Evolutionary conservation across 2,113 vertebrate species (phyloP).

Genomic region (Microcebus tavaratra): DNA sequence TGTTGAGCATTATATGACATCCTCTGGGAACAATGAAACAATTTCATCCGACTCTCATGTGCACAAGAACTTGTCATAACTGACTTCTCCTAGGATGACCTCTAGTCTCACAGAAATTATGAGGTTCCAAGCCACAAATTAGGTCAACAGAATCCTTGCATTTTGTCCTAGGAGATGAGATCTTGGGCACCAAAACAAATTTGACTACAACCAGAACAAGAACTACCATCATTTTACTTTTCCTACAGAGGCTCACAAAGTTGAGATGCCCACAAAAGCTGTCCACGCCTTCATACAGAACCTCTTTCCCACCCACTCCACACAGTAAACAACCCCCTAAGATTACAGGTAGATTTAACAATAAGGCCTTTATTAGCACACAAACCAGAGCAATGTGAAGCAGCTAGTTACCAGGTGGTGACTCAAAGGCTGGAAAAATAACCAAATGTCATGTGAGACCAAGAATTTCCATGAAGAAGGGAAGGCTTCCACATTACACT

Average conservation of each 20-base stretch:
- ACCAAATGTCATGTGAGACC: not conserved
- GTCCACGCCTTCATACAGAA: not conserved
- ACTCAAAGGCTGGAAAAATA: not conserved
- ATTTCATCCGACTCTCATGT: not conserved
- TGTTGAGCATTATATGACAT: not conserved
- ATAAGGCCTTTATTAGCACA: not conserved
- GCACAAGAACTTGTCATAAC: not conserved
- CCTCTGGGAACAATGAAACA: not conserved
- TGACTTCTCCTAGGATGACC: not conserved
- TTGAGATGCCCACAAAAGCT: not conserved
- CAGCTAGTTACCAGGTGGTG: not conserved
- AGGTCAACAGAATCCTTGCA: not conserved
- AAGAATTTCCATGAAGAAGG: not conserved
- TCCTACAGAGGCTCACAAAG: not conserved
- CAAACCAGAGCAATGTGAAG: not conserved
- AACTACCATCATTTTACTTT: not conserved
- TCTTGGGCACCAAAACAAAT: not conserved
- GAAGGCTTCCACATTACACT: not conserved
- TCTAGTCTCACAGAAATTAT: too few species aligned
- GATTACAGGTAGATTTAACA: not conserved
- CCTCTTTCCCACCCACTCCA: not conserved
- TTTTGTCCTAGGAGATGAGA: not conserved
- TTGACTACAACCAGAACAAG: not conserved
- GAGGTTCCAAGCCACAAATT: not conserved
- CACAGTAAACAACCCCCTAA: not conserved